Base-by-base conservation (phyloP, 2,888 invertebrate genomes). In the Leucophenga montana region DNA sequence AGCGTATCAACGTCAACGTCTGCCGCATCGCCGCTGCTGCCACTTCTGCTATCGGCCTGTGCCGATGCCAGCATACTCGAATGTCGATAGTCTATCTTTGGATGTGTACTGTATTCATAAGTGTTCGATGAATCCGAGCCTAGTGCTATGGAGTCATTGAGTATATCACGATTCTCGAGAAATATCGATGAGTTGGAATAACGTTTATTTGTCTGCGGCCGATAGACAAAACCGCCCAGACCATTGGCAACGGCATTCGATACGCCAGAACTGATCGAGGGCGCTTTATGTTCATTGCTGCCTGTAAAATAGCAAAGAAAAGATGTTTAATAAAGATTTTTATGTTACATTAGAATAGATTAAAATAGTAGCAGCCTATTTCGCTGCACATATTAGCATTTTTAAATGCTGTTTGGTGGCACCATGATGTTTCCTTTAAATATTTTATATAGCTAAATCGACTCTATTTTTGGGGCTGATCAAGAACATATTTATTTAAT, bases 161-260 rank as follows among this genome's bases (percentile, higher is more conserved):
- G 85, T 78, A 89, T 88, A 79, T 89, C 89, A 75, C 88, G 87
- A 79, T 89, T 89, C 83, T 89, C 89, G 75, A 89, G 78, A 73
- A 89, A 89, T 75, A 89, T 88, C 71, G 89, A 88, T 74, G 89
- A 89, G 74, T 88, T 88, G 59, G 89, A 89, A 82, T 88, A 88
- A 73, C 88, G 87, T 75, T 85, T 82, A 18, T 57, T 84, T 16
- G 77, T 77, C 68, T 86, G 85, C 8, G 86, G 87, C 59, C 85
- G 85, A 57, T 86, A 87, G 3, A 78, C 84, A 73, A 86, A 86
- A 22, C 86, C 86, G 9, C 86, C 87, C 65, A 86, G 70, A 3
- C 86, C 87, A 71, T 87, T 86, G 64, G 87, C 86, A 64, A 87
- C 86, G 8, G 86, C 87, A 74, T 85, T 80, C n/a, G 86, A 86